phyloP scores from a whole-genome alignment of 2,888 invertebrate species.

The Clivina fossor region DNA sequence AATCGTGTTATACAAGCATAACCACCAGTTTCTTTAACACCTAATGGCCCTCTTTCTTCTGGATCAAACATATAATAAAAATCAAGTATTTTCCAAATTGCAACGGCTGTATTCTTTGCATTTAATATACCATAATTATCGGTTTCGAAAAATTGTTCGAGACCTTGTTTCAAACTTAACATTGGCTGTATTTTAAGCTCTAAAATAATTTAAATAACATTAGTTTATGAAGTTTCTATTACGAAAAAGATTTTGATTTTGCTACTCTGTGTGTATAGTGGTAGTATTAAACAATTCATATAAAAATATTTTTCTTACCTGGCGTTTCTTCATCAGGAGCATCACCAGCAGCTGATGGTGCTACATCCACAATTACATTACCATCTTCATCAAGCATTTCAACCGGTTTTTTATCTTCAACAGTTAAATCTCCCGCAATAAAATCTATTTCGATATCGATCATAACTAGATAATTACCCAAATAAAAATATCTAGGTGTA shows the following conservation, averaged over 20 bases:
- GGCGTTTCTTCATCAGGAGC: too few relatives aligned
- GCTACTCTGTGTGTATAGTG: too few relatives aligned
- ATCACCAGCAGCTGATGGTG: not conserved
- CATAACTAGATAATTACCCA: conserved; percentile 39
- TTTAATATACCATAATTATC: conserved; percentile 50
- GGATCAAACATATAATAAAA: conserved; percentile 55
- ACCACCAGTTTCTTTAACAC: conserved; percentile 47
- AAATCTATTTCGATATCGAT: not conserved
- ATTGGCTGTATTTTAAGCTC: conserved; percentile 40
- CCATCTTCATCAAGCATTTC: conserved; percentile 45
- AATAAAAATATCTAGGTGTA: conserved; percentile 47
- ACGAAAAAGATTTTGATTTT: too few relatives aligned
- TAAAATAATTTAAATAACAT: not conserved
- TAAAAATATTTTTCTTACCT: too few relatives aligned
- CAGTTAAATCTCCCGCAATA: conserved; percentile 14
- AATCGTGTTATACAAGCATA: conserved; percentile 51
- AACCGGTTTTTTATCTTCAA: conserved; percentile 2
- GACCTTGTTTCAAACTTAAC: conserved; percentile 48
- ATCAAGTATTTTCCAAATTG: conserved; percentile 53
- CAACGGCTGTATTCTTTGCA: conserved; percentile 48
- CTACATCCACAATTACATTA: conserved; percentile 46
- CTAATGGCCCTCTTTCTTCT: conserved; percentile 52
- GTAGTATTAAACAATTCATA: not conserved
- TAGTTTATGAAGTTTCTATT: too few relatives aligned
- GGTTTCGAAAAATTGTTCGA: conserved; percentile 50